Evolutionary conservation across 2,797 vertebrate species (phyloP).

Genomic region (Sciurus carolinensis): DNA sequence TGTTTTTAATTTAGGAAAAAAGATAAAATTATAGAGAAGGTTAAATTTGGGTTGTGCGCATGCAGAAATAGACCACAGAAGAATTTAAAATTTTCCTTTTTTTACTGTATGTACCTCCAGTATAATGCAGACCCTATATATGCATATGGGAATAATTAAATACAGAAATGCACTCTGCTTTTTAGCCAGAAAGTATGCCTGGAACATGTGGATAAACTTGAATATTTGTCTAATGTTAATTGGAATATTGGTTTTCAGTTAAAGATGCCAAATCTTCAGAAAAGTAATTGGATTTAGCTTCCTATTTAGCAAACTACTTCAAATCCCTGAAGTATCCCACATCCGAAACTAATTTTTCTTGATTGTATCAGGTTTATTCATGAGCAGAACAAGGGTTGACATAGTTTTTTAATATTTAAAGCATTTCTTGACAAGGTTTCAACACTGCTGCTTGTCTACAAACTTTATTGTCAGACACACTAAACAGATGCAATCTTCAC

Average conservation of each 20-base stretch:
- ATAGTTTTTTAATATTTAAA: conserved; percentile 81
- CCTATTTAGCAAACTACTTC: conserved; percentile 75
- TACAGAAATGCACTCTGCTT: conserved; percentile 76
- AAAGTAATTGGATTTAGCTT: conserved; percentile 81
- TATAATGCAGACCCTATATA: conserved; percentile 68
- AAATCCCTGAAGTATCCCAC: conserved; percentile 69
- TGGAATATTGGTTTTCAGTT: conserved; percentile 80
- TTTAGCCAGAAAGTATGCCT: conserved; percentile 76
- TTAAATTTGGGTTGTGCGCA: conserved; percentile 60
- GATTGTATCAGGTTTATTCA: conserved; percentile 77
- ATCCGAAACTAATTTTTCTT: conserved; percentile 81
- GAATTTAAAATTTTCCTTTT: conserved; percentile 38
- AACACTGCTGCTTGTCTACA: conserved; percentile 73
- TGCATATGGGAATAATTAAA: conserved; percentile 83
- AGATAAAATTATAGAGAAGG: conserved; percentile 58
- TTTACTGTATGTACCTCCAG: conserved; percentile 49
- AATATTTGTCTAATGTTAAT: conserved; percentile 80
- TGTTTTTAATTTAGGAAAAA: conserved; percentile 59
- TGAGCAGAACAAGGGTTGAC: conserved; percentile 74
- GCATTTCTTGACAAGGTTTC: conserved; percentile 78
- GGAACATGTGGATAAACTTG: conserved; percentile 76
- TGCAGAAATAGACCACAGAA: conserved; percentile 53
- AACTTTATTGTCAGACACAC: conserved; percentile 47
- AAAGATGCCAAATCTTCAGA: conserved; percentile 78
- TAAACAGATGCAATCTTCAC: conserved; percentile 42